A percentile compares a stretch with the other conserved stretches of the same genome.
phyloP scores from a whole-genome alignment of 2,113 vertebrate genomes.

The Callospermophilus lateralis region DNA sequence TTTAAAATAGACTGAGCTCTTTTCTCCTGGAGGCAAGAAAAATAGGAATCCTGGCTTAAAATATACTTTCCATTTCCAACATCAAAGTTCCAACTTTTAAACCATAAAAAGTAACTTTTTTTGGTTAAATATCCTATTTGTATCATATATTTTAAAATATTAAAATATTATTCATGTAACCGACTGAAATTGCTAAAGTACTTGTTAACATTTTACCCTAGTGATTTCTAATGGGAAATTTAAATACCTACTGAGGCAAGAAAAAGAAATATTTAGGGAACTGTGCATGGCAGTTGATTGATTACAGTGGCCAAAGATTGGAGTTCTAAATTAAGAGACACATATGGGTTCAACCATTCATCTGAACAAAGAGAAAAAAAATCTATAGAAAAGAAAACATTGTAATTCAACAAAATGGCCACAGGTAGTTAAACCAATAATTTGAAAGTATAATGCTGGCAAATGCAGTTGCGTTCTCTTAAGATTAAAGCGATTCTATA shows the following conservation, averaged over 20 bases:
- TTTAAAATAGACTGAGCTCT: conserved; percentile 68
- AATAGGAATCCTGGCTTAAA: conserved; percentile 57
- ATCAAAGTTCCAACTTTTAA: conserved; percentile 66
- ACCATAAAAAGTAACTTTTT: conserved; percentile 43
- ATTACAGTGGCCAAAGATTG: conserved; percentile 1
- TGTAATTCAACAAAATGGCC: conserved; percentile 18
- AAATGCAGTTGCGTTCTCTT: background rate
- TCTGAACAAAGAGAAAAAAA: background rate
- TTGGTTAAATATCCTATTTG: conserved; percentile 42
- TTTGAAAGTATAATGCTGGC: conserved; percentile 21
- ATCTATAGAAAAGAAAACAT: conserved; percentile 24
- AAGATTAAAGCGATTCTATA: background rate
- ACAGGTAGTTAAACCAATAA: background rate
- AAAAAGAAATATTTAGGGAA: conserved; percentile 41
- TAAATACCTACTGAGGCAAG: conserved; percentile 58
- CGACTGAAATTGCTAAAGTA: conserved; percentile 54
- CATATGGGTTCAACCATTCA: background rate
- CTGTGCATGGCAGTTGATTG: background rate
- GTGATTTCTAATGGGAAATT: conserved; percentile 60
- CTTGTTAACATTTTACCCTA: conserved; percentile 3
- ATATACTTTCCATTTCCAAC: conserved; percentile 62
- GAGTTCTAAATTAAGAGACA: conserved; percentile 49
- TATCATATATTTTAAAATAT: conserved; percentile 45
- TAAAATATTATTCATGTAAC: conserved; percentile 56
- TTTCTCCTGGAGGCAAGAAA: conserved; percentile 66